phyloP scores from a whole-genome alignment of 2,113 vertebrate species.

The Cephalopholis sonnerati region DNA sequence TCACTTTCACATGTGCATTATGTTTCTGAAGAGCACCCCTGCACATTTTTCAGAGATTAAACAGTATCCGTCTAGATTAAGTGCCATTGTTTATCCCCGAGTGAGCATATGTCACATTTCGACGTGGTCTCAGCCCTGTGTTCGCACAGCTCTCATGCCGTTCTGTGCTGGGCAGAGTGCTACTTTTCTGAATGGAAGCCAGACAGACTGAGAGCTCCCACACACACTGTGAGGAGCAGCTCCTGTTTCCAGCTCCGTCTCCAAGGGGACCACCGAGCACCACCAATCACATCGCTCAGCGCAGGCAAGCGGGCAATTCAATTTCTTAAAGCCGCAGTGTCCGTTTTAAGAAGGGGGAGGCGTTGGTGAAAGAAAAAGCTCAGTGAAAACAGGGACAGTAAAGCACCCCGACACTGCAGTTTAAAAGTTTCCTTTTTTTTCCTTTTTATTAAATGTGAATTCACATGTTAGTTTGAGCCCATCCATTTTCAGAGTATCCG shows the following conservation, averaged over 20 bases:
- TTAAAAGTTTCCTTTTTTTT: constrained; percentile 70
- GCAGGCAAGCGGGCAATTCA: constrained; percentile 82
- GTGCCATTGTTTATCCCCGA: constrained; percentile 36
- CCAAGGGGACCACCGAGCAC: constrained; percentile 76
- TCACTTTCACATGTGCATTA: constrained; percentile 8
- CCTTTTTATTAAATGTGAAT: constrained; percentile 84
- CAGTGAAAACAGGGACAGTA: constrained; percentile 49
- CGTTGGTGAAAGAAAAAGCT: constrained; percentile 12
- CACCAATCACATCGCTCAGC: constrained; percentile 81
- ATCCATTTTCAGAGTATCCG: constrained; percentile 73
- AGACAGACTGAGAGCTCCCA: constrained; percentile 75
- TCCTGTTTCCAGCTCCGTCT: constrained; percentile 81
- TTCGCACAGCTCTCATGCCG: constrained; percentile 37
- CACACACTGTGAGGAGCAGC: constrained; percentile 75
- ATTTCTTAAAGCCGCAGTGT: constrained; percentile 85
- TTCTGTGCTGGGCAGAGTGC: constrained; percentile 49
- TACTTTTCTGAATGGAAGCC: constrained; percentile 81
- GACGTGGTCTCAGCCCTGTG: constrained; percentile 32
- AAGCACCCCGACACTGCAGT: constrained; percentile 65
- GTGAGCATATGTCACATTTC: constrained; percentile 46
- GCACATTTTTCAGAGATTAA: constrained; percentile 19
- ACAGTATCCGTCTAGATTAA: constrained; percentile 17
- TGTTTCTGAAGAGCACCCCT: constrained; percentile 1
- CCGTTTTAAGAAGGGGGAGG: constrained; percentile 19
- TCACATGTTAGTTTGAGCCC: constrained; percentile 82